Evolutionary conservation across 2,797 vertebrate species (phyloP), one percentile per base, ranked within the genome.

Genomic region (Aldrovandia affinis): DNA sequence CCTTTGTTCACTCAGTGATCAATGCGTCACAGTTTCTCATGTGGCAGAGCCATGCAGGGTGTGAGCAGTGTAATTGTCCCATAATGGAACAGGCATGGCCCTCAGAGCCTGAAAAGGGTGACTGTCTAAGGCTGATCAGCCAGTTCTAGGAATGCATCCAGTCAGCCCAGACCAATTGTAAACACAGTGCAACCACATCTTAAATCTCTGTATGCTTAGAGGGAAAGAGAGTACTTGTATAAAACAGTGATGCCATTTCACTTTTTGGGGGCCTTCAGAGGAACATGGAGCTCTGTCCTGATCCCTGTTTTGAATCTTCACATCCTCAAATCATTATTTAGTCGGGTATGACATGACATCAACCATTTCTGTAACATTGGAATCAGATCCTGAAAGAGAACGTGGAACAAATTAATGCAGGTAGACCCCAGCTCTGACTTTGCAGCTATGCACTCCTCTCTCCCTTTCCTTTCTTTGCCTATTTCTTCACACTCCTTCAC

Each of bases 391-490:
- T 61, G 59, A 61, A 61, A 61, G 59, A n/a, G 59, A 61, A 61
- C 22, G 22, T 8, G 18, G 54, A 55, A 55, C 12, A 3, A 61
- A 61, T 61, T 0, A 61, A n/a, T n/a, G 25, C 59, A n/a, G 59
- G 25, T n/a, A 61, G 59, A 61, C 57, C 22, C 57, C 18, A 20
- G 20, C 57, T 61, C 25, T 2, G 20, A 14, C 73, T 63, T 61
- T 86, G 63, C 30, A 83, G 85, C 80, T 87, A 61, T 88, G 90
- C 84, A 85, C 81, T n/a, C n/a, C n/a, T n/a, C n/a, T n/a, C n/a
- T n/a, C n/a, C n/a, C n/a, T n/a, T n/a, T n/a, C n/a, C n/a, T n/a
- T n/a, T n/a, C n/a, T n/a, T n/a, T n/a, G n/a, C n/a, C n/a, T n/a
- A n/a, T n/a, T n/a, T n/a, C n/a, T 22, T 5, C 22, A 3, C 3